These are phyloP conservation scores for Semnopithecus entellus DNA, from an alignment of 2,113 vertebrate species.

Conservation along the genomic window DNA sequence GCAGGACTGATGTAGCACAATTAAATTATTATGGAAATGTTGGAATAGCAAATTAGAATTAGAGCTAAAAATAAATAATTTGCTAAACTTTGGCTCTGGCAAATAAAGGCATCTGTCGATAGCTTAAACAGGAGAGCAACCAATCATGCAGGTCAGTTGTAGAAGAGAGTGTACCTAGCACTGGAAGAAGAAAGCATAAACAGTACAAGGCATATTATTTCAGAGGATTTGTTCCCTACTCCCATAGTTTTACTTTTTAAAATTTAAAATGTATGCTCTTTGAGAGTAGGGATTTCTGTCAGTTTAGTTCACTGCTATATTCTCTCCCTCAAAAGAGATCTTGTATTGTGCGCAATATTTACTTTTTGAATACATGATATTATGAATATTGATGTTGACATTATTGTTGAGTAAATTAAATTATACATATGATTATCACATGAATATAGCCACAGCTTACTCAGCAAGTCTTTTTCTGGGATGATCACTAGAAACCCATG, in stretches of 20 bases:
- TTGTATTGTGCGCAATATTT: neutral
- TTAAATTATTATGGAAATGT: neutral
- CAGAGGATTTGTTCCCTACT: neutral
- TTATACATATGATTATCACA: neutral
- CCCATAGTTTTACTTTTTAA: neutral
- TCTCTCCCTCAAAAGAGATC: neutral
- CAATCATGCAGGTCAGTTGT: neutral
- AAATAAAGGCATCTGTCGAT: neutral
- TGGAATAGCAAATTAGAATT: neutral
- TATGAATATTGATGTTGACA: neutral
- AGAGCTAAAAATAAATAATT: neutral
- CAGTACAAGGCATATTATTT: neutral
- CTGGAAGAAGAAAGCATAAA: neutral
- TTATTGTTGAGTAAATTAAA: neutral
- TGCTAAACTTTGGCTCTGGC: neutral
- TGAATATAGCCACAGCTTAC: neutral
- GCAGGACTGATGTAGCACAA: neutral
- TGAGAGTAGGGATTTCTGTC: neutral
- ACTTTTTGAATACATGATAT: neutral
- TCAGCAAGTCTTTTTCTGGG: neutral
- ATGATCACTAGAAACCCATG: neutral
- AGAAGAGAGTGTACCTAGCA: neutral
- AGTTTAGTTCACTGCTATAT: neutral
- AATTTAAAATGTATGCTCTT: conserved; percentile 1
- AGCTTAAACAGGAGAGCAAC: neutral